Evolutionary conservation across 2,113 vertebrate genomes (phyloP).

Genomic region (Onychorhynchus coronatus): DNA sequence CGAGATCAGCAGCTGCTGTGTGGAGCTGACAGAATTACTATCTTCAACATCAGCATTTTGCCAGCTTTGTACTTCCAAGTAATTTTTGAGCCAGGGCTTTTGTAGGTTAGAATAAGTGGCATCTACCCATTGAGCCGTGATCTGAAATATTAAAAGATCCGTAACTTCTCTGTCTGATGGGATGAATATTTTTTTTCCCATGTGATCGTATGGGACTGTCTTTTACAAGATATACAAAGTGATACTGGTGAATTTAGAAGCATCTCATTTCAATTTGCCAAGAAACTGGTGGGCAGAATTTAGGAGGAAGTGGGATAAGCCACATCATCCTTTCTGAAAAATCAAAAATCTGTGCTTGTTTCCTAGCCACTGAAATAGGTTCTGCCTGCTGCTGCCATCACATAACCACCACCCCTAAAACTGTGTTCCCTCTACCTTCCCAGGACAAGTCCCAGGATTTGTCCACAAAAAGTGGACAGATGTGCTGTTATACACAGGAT

Average conservation of each 20-base stretch:
- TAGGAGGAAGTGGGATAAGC: neutral
- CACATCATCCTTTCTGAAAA: neutral
- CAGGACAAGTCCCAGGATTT: neutral
- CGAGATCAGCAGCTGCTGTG: neutral
- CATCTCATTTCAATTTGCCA: neutral
- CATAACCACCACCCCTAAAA: neutral
- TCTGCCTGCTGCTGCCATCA: neutral
- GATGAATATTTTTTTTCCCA: neutral
- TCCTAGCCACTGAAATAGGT: neutral
- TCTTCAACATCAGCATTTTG: neutral
- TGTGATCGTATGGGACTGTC: neutral
- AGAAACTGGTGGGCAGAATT: neutral
- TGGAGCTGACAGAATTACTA: neutral
- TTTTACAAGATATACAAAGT: neutral
- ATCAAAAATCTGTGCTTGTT: neutral
- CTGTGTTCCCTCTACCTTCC: neutral
- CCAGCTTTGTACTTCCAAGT: neutral
- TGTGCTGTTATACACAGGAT: neutral
- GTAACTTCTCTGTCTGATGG: neutral
- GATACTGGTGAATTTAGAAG: neutral
- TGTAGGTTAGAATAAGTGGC: neutral
- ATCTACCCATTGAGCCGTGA: neutral
- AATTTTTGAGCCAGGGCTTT: neutral
- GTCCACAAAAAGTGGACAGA: neutral
- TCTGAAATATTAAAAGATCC: neutral